phyloP scores from a whole-genome alignment of 1,140 invertebrate species.

The Hesperophylax magnus region DNA sequence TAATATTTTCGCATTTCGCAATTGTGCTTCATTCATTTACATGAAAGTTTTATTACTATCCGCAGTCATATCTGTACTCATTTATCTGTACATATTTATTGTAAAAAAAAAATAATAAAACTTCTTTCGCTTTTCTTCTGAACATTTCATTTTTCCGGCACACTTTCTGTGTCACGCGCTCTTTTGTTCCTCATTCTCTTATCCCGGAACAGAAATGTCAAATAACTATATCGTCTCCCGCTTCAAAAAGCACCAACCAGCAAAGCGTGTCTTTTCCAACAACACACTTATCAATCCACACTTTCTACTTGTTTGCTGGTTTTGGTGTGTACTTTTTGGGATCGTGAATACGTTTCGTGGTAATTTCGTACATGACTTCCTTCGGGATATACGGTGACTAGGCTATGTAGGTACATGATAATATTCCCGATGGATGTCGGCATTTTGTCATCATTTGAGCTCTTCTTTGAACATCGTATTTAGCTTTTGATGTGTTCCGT shows the following conservation, averaged over 20 bases:
- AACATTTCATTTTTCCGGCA: conserved; percentile 43
- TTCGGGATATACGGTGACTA: conserved; percentile 32
- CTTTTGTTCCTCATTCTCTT: conserved; percentile 36
- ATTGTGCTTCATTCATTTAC: too few relatives aligned
- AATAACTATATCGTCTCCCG: neutral
- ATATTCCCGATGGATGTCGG: conserved; percentile 42
- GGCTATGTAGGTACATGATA: conserved; percentile 12
- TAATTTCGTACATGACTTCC: conserved; percentile 47
- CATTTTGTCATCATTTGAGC: conserved; percentile 39
- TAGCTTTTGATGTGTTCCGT: conserved; percentile 25
- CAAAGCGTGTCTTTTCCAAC: neutral
- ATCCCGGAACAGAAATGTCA: conserved; percentile 13
- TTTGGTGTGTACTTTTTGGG: neutral
- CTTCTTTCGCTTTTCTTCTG: neutral
- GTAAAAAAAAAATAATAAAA: neutral
- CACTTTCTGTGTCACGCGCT: conserved; percentile 52
- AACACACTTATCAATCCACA: neutral
- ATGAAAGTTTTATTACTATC: too few relatives aligned
- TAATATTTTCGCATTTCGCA: too few relatives aligned
- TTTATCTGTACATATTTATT: too few relatives aligned
- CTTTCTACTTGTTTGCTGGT: neutral
- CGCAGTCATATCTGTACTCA: too few relatives aligned
- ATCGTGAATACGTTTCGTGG: conserved; percentile 19
- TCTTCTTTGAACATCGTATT: conserved; percentile 32
- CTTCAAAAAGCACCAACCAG: neutral